Conservation (phyloP, 2,888 invertebrate species). For the Diabrotica balteata region DNA sequence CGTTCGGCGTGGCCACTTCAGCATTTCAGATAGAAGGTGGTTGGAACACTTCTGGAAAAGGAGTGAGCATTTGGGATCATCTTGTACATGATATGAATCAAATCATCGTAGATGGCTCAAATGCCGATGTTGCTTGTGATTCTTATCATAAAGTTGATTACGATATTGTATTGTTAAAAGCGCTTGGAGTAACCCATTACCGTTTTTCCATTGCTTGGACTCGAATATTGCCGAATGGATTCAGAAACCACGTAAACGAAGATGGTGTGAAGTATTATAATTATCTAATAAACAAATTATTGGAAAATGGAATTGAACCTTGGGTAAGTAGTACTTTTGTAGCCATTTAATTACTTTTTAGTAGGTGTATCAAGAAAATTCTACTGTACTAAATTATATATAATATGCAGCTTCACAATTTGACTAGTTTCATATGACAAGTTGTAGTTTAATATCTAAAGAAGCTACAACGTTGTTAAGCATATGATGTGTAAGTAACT, state of each 20-base stretch:
- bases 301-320: constrained; percentile 64
- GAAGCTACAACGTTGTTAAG: too few species aligned
- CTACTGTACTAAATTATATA: too few species aligned
- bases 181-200: constrained; percentile 65
- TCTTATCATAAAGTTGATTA: constrained; percentile 68
- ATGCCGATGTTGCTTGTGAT: constrained; percentile 72
- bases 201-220: constrained; percentile 73
- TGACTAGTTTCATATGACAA: too few species aligned
- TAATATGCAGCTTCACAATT: too few species aligned
- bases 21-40: constrained; percentile 47
- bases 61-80: constrained; percentile 73
- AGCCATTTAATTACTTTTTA: background rate
- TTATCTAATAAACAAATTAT: constrained; percentile 74
- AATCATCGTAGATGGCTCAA: constrained; percentile 53
- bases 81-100: constrained; percentile 63
- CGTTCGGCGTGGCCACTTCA: constrained; percentile 38
- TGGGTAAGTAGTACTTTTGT: constrained; percentile 58
- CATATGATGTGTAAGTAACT: too few species aligned
- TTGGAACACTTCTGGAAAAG: constrained; percentile 61
- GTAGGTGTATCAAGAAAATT: too few species aligned
- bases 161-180: constrained; percentile 65
- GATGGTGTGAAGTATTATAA: constrained; percentile 79
- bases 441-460: too few species aligned
- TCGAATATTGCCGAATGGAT: constrained; percentile 70
- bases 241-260: constrained; percentile 70